These are phyloP conservation scores for Caenorhabditis sp. DNA, from an alignment of 2,888 invertebrate genomes.

Conservation along the genomic window DNA sequence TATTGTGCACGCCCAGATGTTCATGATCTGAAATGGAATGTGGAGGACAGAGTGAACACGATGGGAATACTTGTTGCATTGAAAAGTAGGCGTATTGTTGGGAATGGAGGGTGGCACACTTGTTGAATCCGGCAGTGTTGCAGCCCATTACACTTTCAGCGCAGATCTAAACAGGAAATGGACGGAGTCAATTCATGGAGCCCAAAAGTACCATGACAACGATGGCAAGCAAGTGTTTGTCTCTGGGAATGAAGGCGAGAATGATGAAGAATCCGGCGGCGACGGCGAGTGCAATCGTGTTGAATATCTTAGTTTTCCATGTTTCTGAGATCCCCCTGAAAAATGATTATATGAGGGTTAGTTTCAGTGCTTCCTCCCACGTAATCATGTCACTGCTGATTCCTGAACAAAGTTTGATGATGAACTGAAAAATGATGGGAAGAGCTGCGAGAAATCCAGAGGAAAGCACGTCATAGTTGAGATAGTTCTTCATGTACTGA, in stretches of 20 bases:
- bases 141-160: conserved; percentile 64
- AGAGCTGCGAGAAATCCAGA: conserved; percentile 62
- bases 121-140: conserved; percentile 67
- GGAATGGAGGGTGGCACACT: conserved; percentile 62
- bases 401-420: conserved; percentile 53
- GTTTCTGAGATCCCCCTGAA: conserved; percentile 55
- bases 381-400: conserved; percentile 54
- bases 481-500: conserved; percentile 65
- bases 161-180: conserved; percentile 43
- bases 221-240: conserved; percentile 53
- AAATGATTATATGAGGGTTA: no score
- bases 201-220: conserved; percentile 47
- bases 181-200: background rate
- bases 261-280: conserved; percentile 59
- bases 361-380: conserved; percentile 13
- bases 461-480: conserved; percentile 60
- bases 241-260: conserved; percentile 57
- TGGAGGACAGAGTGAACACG: background rate
- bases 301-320: conserved; percentile 54
- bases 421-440: conserved; percentile 64
- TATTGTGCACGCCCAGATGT: conserved; percentile 61
- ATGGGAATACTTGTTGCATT: conserved; percentile 51
- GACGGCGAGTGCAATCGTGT: conserved; percentile 54
- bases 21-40: conserved; percentile 55
- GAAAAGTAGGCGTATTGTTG: conserved; percentile 62